A percentile compares a stretch with the other conserved stretches of the same genome.
phyloP scores from a whole-genome alignment of 2,797 vertebrate species.

The Triplophysa yarkandensis region DNA sequence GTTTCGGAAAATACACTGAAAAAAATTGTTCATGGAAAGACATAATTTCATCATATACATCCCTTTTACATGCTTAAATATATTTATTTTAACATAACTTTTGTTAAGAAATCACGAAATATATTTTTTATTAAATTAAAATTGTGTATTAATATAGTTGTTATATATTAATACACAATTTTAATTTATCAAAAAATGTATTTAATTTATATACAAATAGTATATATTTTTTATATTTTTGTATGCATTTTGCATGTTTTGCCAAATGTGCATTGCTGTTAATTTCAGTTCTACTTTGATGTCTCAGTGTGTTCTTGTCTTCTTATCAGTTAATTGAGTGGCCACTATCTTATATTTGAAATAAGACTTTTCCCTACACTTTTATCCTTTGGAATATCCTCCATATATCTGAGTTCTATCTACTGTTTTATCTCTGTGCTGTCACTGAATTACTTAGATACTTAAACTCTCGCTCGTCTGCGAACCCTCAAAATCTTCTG shows the following conservation, averaged over 20 bases:
- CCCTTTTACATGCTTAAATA: too few relatives aligned
- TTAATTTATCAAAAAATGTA: too few relatives aligned
- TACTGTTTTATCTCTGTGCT: conserved; percentile 33
- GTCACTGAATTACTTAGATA: conserved; percentile 40
- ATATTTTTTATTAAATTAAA: too few relatives aligned
- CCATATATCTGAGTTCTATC: conserved; percentile 42
- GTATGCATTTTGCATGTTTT: neutral
- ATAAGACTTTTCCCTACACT: conserved; percentile 30
- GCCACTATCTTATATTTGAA: conserved; percentile 25
- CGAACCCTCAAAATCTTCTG: conserved; percentile 36
- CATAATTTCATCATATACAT: too few relatives aligned
- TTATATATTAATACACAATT: too few relatives aligned
- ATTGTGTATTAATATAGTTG: too few relatives aligned
- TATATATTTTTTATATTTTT: too few relatives aligned
- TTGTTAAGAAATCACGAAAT: too few relatives aligned
- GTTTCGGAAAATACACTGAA: too few relatives aligned
- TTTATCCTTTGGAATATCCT: conserved; percentile 42
- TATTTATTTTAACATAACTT: too few relatives aligned
- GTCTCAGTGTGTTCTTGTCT: conserved; percentile 15
- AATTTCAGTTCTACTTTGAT: conserved; percentile 37
- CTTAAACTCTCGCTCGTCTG: conserved; percentile 8
- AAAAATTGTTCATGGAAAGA: too few relatives aligned
- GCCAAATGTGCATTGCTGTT: conserved; percentile 6
- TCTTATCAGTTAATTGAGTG: conserved; percentile 50
- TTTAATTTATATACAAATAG: too few relatives aligned